These are phyloP conservation scores for Otus sunia DNA, from an alignment of 2,113 vertebrate species.

Conservation along the genomic window DNA sequence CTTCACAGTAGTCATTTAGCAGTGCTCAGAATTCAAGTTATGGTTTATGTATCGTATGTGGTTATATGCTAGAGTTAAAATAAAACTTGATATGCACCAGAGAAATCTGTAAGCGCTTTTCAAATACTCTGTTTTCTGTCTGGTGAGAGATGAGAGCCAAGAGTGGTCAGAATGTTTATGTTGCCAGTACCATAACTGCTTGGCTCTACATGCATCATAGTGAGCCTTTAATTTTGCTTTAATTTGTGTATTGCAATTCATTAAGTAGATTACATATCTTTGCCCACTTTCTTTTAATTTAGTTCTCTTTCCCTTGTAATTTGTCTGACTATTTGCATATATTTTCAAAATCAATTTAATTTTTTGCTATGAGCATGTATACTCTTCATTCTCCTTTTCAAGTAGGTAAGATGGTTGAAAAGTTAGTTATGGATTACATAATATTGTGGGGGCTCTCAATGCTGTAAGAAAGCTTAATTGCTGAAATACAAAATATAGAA, in stretches of 20 bases:
- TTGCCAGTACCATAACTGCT: neutral
- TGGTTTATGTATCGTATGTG: neutral
- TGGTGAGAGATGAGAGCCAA: neutral
- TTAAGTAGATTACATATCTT: neutral
- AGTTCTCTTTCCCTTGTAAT: neutral
- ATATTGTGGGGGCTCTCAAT: neutral
- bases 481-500: neutral
- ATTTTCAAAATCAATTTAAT: neutral
- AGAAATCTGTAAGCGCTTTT: neutral
- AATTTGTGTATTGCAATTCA: neutral
- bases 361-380: neutral
- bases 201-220: neutral
- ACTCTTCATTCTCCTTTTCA: neutral
- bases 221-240: neutral
- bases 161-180: neutral
- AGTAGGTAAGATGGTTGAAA: neutral
- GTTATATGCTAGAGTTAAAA: neutral
- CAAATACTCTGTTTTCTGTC: neutral
- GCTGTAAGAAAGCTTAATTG: neutral
- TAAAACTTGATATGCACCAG: neutral
- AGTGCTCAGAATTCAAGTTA: neutral
- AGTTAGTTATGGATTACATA: neutral
- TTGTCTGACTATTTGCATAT: neutral
- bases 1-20: neutral
- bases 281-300: neutral